phyloP scores from a whole-genome alignment of 1,140 invertebrate genomes.

The Aplysia californica region DNA sequence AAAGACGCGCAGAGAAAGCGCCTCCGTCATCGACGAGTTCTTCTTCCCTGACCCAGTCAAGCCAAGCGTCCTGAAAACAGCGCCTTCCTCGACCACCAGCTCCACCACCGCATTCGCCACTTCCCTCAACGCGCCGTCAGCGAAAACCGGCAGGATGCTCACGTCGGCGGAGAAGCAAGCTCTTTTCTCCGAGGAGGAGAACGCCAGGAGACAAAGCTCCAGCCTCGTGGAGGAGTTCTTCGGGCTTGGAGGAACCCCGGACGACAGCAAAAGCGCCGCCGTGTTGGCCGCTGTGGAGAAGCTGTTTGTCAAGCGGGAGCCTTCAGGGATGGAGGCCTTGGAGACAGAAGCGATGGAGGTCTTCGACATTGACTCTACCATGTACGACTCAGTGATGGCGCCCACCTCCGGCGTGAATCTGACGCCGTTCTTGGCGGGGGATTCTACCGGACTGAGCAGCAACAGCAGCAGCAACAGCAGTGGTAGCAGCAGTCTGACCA shows the following conservation, averaged over 20 bases:
- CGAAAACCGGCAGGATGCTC: conserved; percentile 22
- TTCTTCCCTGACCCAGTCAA: conserved; percentile 50
- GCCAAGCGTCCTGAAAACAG: conserved; percentile 34
- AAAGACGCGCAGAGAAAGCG: conserved; percentile 73
- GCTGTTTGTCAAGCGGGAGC: conserved; percentile 37
- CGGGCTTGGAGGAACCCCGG: conserved; percentile 27
- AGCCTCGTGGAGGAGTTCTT: conserved; percentile 79
- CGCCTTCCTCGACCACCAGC: not conserved
- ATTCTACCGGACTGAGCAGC: no score
- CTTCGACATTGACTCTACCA: conserved; percentile 50
- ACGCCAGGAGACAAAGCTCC: conserved; percentile 73
- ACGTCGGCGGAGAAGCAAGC: conserved; percentile 28
- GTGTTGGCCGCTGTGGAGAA: not conserved
- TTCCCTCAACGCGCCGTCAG: conserved; percentile 19
- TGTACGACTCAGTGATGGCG: conserved; percentile 34
- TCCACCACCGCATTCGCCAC: conserved; percentile 16
- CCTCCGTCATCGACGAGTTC: conserved; percentile 78
- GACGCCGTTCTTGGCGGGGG: not conserved
- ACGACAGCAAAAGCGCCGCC: not conserved
- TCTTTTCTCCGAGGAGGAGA: conserved; percentile 48
- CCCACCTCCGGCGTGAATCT: not conserved
- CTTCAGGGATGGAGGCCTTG: conserved; percentile 16
- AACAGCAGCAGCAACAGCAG: not conserved
- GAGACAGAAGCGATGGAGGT: conserved; percentile 38
- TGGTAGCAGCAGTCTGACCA: conserved; percentile 21